Conservation (phyloP, 2,797 vertebrate genomes). For the Echiichthys vipera region DNA sequence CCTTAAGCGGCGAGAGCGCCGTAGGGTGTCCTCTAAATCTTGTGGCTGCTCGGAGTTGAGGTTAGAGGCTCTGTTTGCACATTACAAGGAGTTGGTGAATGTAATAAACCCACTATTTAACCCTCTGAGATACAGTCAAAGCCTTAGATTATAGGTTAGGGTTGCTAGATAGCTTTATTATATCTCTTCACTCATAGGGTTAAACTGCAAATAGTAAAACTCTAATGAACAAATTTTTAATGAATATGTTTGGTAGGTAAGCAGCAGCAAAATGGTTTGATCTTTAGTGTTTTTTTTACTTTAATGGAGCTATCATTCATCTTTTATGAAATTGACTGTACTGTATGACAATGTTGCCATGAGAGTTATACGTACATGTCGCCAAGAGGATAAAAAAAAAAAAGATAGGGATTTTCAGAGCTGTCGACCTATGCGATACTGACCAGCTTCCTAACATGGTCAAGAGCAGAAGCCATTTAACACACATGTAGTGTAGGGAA, state of each 20-base stretch:
- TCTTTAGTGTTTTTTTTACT: conserved; percentile 64
- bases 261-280: conserved; percentile 95
- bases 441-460: conserved; percentile 88
- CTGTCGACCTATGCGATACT: conserved; percentile 91
- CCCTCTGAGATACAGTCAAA: conserved; percentile 79
- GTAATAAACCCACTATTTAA: conserved; percentile 84
- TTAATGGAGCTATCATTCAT: conserved; percentile 81
- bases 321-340: conserved; percentile 84
- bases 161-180: conserved; percentile 3
- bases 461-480: conserved; percentile 79
- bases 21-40: conserved; percentile 58
- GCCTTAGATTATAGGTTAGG: conserved; percentile 37
- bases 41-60: conserved; percentile 62
- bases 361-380: conserved; percentile 82
- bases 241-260: conserved; percentile 87
- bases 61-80: conserved; percentile 72
- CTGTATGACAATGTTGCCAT: conserved; percentile 82
- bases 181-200: conserved; percentile 77
- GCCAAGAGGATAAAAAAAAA: conserved; percentile 50
- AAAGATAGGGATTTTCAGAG: conserved; percentile 83
- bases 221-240: conserved; percentile 89
- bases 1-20: conserved; percentile 33
- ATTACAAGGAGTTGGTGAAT: conserved; percentile 80
- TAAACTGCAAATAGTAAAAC: conserved; percentile 90
- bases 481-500: conserved; percentile 44